Evolutionary conservation across 2,113 vertebrate species (phyloP).

Genomic region (Gobiocypris rarus): DNA sequence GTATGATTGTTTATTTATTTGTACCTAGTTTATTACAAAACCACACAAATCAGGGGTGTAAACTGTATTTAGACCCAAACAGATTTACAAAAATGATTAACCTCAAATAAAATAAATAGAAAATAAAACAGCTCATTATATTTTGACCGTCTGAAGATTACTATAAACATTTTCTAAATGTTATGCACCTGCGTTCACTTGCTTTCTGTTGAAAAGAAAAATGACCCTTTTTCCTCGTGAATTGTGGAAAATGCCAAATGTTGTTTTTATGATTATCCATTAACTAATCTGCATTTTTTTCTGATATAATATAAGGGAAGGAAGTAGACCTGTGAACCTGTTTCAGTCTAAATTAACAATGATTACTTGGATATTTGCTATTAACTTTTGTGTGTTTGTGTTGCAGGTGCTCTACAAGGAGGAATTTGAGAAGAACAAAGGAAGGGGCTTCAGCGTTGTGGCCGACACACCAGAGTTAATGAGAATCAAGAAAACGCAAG

Average conservation of each 20-base stretch:
- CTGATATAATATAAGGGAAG: background rate
- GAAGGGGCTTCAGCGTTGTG: conserved; percentile 92
- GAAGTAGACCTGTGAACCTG: background rate
- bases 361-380: background rate
- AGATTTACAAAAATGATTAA: background rate
- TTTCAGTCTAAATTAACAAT: background rate
- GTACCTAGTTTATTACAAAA: no score
- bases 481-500: conserved; percentile 96
- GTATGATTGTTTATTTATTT: background rate
- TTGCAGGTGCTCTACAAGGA: conserved; percentile 94
- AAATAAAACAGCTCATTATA: background rate
- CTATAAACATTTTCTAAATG: background rate
- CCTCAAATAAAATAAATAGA: background rate
- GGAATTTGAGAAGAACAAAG: conserved; percentile 98
- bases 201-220: background rate
- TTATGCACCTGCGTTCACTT: background rate
- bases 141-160: background rate
- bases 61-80: background rate
- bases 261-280: background rate
- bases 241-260: background rate
- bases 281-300: background rate
- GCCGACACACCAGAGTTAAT: conserved; percentile 92
- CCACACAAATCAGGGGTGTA: background rate
- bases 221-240: background rate
- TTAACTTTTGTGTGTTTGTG: background rate